Conservation (phyloP, 1,140 invertebrate genomes). For the Papilio helenus region DNA sequence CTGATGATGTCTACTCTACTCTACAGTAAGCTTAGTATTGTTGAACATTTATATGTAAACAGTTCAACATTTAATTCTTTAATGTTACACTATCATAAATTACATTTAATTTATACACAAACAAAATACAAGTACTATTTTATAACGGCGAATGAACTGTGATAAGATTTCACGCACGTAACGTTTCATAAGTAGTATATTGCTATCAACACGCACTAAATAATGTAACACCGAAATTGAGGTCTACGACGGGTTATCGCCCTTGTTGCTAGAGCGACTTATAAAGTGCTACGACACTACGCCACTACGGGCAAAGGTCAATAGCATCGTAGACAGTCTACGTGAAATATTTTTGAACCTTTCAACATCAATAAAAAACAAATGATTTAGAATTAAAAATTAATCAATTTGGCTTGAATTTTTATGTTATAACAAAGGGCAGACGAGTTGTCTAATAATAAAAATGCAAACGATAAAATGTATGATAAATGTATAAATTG, state of each 20-base stretch:
- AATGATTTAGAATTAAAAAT: no score
- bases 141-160: slow-evolving; percentile 18
- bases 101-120: neutral
- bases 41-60: neutral
- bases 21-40: neutral
- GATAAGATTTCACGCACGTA: slow-evolving; percentile 35
- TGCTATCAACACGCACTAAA: slow-evolving; percentile 24
- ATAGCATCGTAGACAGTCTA: slow-evolving; percentile 60
- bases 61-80: neutral
- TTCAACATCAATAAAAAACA: no score
- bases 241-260: slow-evolving; percentile 48
- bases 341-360: slow-evolving; percentile 39
- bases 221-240: slow-evolving; percentile 23
- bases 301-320: slow-evolving; percentile 51
- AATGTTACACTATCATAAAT: slow-evolving; percentile 1
- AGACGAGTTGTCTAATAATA: no score
- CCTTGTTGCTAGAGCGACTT: slow-evolving; percentile 42
- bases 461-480: no score
- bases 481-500: no score
- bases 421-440: neutral
- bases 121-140: neutral
- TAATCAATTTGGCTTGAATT: no score
- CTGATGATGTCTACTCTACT: no score
- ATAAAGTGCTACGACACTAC: slow-evolving; percentile 54
- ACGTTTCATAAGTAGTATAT: slow-evolving; percentile 23